These are phyloP conservation scores for Meloidogyne floridensis DNA, from an alignment of 1,140 invertebrate species.

Conservation along the genomic window DNA sequence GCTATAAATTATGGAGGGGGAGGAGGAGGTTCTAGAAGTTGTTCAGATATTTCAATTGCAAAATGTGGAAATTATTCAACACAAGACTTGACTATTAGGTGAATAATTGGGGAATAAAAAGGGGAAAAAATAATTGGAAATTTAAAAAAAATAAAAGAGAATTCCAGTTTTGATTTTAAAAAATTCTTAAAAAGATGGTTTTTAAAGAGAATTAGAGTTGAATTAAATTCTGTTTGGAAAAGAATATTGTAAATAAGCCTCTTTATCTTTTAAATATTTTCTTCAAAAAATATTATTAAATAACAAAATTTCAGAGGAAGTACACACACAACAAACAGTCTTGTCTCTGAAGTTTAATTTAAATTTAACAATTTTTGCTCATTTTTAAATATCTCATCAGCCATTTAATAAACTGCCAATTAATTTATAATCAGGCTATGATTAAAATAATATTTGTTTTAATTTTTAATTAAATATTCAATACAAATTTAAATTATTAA, in stretches of 20 bases:
- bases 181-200: too few species aligned
- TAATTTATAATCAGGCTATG: background rate
- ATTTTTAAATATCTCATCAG: conserved; percentile 23
- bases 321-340: conserved; percentile 57
- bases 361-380: background rate
- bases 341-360: conserved; percentile 56
- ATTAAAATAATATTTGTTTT: background rate
- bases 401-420: conserved; percentile 4
- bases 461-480: background rate
- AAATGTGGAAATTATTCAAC: conserved; percentile 38
- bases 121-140: background rate
- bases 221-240: background rate
- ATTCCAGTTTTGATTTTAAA: too few species aligned
- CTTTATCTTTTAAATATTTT: background rate
- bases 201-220: background rate
- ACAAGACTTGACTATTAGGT: conserved; percentile 31
- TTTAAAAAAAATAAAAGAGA: too few species aligned
- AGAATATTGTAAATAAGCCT: background rate
- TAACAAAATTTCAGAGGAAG: conserved; percentile 35
- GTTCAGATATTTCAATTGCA: conserved; percentile 52
- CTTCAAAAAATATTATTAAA: too few species aligned
- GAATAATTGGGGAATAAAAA: background rate
- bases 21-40: conserved; percentile 45
- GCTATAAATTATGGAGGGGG: conserved; percentile 35
- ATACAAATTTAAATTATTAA: background rate